Percentiles rank a stretch among this genome's conserved stretches.
These are phyloP conservation scores for Acrocyrtus sp. DNA, from an alignment of 2,888 invertebrate species.

Conservation along the genomic window DNA sequence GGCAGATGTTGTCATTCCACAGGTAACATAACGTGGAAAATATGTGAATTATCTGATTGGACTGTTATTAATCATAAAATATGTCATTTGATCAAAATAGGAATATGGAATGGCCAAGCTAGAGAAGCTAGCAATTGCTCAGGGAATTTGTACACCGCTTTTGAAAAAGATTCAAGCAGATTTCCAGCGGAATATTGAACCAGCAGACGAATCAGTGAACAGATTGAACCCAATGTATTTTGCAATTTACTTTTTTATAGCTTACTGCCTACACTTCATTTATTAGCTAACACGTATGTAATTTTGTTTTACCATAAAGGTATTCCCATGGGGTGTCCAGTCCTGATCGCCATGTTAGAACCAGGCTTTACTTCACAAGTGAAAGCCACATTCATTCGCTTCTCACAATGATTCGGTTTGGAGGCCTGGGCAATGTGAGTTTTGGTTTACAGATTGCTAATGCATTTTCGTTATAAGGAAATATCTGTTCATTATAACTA, in stretches of 20 bases:
- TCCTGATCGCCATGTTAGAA: constrained; percentile 97
- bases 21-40: constrained; percentile 70
- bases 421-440: constrained; percentile 86
- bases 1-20: constrained; percentile 99
- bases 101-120: constrained; percentile 96
- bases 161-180: constrained; percentile 95
- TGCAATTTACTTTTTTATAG: no score
- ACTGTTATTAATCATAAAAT: neutral
- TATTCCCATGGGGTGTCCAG: constrained; percentile 98
- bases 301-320: constrained; percentile 67
- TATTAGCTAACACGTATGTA: no score
- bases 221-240: constrained; percentile 93
- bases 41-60: neutral
- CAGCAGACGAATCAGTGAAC: constrained; percentile 93
- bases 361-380: constrained; percentile 98
- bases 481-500: no score
- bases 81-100: constrained; percentile 68
- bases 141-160: constrained; percentile 96
- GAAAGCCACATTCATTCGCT: constrained; percentile 99
- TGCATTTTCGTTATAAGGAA: neutral
- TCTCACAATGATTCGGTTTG: constrained; percentile 92
- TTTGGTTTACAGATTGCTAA: neutral
- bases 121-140: constrained; percentile 96
- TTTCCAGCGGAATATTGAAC: constrained; percentile 89
- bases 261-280: no score